Percentiles rank a stretch among this genome's conserved stretches.
phyloP scores from a whole-genome alignment of 92 coral and sea anemone species.

The Porites rus region DNA sequence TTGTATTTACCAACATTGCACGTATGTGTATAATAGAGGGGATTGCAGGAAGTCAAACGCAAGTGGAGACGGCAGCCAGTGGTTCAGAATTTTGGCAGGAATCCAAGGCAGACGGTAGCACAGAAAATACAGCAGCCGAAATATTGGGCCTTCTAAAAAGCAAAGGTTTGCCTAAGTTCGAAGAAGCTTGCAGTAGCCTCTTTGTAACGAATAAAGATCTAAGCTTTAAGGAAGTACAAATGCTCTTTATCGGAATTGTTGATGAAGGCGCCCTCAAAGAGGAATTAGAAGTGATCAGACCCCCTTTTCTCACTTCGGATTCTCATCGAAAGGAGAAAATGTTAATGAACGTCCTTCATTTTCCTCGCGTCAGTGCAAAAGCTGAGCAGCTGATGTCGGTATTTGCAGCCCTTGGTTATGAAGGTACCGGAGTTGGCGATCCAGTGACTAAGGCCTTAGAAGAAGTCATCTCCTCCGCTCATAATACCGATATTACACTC shows the following conservation, averaged over 20 bases:
- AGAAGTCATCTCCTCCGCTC: slow-evolving; percentile 23
- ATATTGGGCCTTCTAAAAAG: slow-evolving; percentile 17
- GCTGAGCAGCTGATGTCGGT: slow-evolving; percentile 55
- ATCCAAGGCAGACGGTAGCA: not conserved
- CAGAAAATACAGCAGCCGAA: slow-evolving; percentile 11
- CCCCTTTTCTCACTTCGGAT: slow-evolving; percentile 20
- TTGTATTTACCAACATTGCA: slow-evolving; percentile 68
- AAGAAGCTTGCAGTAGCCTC: slow-evolving; percentile 7
- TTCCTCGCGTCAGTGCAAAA: slow-evolving; percentile 57
- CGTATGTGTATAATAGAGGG: slow-evolving; percentile 37
- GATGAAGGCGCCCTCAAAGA: slow-evolving; percentile 34
- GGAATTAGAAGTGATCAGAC: slow-evolving; percentile 64
- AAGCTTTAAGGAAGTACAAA: slow-evolving; percentile 39
- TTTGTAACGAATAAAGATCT: slow-evolving; percentile 27
- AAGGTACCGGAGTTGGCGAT: slow-evolving; percentile 1
- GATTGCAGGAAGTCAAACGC: not conserved
- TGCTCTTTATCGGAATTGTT: slow-evolving; percentile 49
- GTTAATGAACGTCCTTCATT: slow-evolving; percentile 51
- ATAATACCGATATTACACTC: not conserved
- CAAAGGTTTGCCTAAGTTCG: slow-evolving; percentile 38
- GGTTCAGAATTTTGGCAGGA: slow-evolving; percentile 6
- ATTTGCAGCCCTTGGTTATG: slow-evolving; percentile 66
- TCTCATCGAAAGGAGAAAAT: slow-evolving; percentile 26
- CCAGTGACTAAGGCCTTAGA: slow-evolving; percentile 26
- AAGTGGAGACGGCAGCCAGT: not conserved